Evolutionary conservation across 2,888 invertebrate genomes (phyloP).

Genomic region (Apantesis nais): DNA sequence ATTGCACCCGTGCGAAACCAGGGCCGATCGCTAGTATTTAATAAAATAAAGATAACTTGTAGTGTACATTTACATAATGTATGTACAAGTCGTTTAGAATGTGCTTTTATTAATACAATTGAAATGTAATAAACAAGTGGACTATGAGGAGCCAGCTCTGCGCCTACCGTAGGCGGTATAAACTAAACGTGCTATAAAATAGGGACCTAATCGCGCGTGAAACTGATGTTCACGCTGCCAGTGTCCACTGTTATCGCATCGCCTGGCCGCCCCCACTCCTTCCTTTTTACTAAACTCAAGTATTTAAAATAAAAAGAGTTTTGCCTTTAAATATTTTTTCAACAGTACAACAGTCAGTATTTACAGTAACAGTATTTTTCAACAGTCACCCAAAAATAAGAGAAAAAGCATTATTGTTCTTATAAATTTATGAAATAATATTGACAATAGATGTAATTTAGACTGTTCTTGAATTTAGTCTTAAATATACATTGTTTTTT

Average conservation of each 20-base stretch:
- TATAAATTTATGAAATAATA: no score
- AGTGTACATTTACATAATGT: no score
- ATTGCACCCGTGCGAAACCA: no score
- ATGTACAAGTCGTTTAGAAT: background rate
- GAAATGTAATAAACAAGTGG: background rate
- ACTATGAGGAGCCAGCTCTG: background rate
- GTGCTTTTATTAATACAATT: background rate
- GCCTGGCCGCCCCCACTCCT: no score
- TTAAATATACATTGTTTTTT: no score
- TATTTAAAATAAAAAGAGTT: background rate
- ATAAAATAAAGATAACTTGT: background rate
- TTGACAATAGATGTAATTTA: no score
- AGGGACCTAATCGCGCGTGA: constrained; percentile 9
- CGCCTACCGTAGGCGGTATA: background rate
- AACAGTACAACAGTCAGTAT: background rate
- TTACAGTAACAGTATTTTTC: no score
- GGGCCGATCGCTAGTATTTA: no score
- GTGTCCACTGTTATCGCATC: background rate
- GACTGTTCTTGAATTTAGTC: no score
- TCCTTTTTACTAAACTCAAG: background rate
- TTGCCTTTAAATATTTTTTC: background rate
- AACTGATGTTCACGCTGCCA: constrained; percentile 3
- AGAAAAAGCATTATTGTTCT: no score
- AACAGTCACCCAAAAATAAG: no score
- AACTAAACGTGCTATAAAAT: background rate